Evolutionary conservation across 2,113 vertebrate species (phyloP).

Genomic region (Sapajus apella): DNA sequence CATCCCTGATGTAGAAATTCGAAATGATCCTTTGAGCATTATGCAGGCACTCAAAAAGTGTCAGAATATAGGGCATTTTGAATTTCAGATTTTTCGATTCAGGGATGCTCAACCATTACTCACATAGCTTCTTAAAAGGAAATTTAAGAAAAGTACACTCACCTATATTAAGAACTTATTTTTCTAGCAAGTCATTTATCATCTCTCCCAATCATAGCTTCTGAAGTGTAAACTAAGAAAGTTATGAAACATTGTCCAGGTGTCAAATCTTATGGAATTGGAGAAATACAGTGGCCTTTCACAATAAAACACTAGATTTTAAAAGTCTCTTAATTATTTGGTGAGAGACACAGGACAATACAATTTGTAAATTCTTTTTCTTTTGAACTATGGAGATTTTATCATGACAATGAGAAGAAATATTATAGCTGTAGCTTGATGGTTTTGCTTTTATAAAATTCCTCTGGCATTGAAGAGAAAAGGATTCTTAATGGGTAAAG

Average conservation of each 20-base stretch:
- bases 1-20: not conserved
- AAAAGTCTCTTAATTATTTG: not conserved
- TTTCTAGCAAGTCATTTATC: not conserved
- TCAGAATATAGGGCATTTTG: not conserved
- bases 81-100: not conserved
- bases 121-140: not conserved
- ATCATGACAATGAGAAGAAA: not conserved
- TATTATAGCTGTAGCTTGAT: not conserved
- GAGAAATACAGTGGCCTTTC: not conserved
- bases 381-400: not conserved
- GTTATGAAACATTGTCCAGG: not conserved
- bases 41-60: not conserved
- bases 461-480: not conserved
- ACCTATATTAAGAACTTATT: not conserved
- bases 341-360: not conserved
- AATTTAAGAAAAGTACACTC: not conserved
- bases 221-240: conserved; percentile 35
- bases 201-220: not conserved
- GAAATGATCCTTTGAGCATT: not conserved
- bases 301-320: not conserved
- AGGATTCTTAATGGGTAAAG: not conserved
- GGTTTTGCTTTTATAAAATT: conserved; percentile 32
- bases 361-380: not conserved
- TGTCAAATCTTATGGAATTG: not conserved
- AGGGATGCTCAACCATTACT: not conserved